phyloP scores from a whole-genome alignment of 2,797 vertebrate species.

The Clangula hyemalis region DNA sequence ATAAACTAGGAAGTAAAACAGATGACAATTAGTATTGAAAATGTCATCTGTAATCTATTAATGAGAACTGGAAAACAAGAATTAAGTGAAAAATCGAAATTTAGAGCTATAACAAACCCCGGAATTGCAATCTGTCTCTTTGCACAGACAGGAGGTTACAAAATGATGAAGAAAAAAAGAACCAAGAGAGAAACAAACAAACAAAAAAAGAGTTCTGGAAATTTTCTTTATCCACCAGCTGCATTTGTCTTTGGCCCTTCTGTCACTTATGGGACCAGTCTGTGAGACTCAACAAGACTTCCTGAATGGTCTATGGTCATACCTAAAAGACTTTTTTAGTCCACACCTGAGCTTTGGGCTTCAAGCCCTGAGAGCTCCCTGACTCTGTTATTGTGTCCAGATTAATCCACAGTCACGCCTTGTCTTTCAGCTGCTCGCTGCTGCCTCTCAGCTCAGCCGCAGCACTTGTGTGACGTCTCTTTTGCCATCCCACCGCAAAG shows the following conservation, averaged over 20 bases:
- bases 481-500: neutral
- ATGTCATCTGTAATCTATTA: neutral
- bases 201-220: neutral
- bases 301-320: neutral
- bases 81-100: neutral
- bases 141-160: neutral
- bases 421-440: neutral
- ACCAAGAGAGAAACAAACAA: neutral
- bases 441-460: neutral
- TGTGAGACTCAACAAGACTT: neutral
- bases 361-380: neutral
- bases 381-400: neutral
- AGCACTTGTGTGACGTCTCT: neutral
- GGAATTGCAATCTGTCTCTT: neutral
- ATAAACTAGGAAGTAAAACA: constrained; percentile 40
- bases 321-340: neutral
- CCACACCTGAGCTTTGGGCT: neutral
- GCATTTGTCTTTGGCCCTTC: neutral
- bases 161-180: neutral
- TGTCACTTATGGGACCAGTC: neutral
- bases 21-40: constrained; percentile 38
- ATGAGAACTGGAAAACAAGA: constrained; percentile 5
- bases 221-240: neutral
- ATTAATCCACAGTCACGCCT: neutral
- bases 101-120: neutral